Conservation (phyloP, 1,140 invertebrate genomes). For the Solenopsis invicta region DNA sequence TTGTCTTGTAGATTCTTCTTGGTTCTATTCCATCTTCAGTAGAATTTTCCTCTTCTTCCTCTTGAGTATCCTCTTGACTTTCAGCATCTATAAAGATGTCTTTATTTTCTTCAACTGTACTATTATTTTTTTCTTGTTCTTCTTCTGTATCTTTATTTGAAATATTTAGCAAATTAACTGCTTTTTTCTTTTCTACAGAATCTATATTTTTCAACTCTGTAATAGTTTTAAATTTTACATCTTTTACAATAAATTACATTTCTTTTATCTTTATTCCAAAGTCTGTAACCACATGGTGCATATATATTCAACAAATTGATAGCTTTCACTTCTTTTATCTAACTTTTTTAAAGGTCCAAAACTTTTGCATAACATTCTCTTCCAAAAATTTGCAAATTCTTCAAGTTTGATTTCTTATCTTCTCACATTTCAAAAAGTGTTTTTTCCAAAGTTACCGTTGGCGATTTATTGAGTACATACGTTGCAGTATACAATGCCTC, state of each 20-base stretch:
- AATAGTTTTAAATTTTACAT: constrained; percentile 43
- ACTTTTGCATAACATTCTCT: constrained; percentile 70
- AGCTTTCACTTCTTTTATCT: background rate
- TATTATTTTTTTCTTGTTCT: background rate
- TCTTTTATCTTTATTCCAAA: constrained; percentile 58
- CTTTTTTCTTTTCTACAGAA: background rate
- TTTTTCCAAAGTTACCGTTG: background rate
- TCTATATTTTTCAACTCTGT: background rate
- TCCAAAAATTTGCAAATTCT: constrained; percentile 79
- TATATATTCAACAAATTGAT: background rate
- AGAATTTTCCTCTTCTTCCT: no score
- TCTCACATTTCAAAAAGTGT: constrained; percentile 76
- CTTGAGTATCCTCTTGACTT: no score
- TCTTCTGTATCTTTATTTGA: background rate
- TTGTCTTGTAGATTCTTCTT: background rate
- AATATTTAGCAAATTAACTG: background rate
- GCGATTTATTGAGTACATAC: background rate
- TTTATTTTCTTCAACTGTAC: no score
- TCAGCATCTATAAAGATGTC: no score
- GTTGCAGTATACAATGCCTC: background rate
- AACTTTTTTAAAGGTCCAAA: constrained; percentile 70
- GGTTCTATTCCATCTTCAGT: no score
- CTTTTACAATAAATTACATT: constrained; percentile 65
- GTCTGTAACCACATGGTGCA: background rate
- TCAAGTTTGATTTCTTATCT: constrained; percentile 69